Base-by-base conservation (phyloP, 1,140 invertebrate genomes). In the Drosophila nikananu region DNA sequence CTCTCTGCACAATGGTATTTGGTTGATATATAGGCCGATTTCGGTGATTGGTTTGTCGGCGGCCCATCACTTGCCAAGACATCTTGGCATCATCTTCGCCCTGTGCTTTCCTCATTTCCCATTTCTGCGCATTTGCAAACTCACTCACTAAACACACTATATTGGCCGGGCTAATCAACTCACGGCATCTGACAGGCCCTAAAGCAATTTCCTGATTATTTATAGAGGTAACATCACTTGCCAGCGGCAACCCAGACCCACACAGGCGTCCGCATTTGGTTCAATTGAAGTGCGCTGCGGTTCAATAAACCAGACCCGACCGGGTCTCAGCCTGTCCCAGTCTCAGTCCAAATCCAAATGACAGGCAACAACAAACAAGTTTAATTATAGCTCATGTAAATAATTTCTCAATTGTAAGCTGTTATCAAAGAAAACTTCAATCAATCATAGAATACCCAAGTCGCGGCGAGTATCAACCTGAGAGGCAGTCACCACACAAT, bases 301-400 rank as follows among this genome's bases (percentile, higher is more conserved):
- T 89, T 89, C 86, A 89, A 89, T 89, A 89, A 90, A 90, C 86
- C 86, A 37, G 35, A 37, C 32, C 32, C 35, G 5, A 5, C 32
- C 12, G 3, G 12, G 10, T 35, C 32, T 35, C 4, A 37, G 35
- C 35, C 32, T 35, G 32, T 35, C 32, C 35, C 37, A 21, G n/a
- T 25, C 46, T 12, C 49, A 42, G 37, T 60, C 62, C 65, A 62
- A 65, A 73, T 37, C 86, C 68, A 84, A 90, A 89, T 90, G 78
- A 89, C 86, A 90, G 77, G 66, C 81, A 79, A 89, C 86, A 89
- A 89, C 86, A 89, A 89, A 90, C 86, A 90, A 82, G 86, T 90
- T 90, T 90, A 90, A 90, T 90, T 90, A 90, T 90, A 86, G 86
- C 79, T 82, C 86, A 90, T 90, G 86, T 90, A 91, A 90, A 90